These are phyloP conservation scores for Pseudeuparius sepicola DNA, from an alignment of 2,888 invertebrate genomes.

Conservation along the genomic window DNA sequence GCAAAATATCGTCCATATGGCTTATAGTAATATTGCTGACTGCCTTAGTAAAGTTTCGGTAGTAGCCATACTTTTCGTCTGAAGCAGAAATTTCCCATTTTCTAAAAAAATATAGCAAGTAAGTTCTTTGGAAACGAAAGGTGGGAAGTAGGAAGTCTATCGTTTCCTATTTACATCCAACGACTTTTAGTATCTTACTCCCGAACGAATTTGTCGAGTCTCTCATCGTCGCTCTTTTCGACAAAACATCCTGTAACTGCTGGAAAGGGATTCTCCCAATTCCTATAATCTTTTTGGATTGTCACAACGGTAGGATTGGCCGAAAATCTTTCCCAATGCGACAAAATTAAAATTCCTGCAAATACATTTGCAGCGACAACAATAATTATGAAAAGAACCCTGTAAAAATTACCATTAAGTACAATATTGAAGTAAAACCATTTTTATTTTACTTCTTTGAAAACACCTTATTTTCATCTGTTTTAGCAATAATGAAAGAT, in stretches of 20 bases:
- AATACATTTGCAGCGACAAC: constrained; percentile 41
- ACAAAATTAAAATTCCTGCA: constrained; percentile 40
- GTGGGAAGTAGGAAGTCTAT: no score
- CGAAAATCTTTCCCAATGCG: constrained; percentile 47
- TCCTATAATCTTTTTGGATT: constrained; percentile 51
- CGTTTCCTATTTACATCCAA: no score
- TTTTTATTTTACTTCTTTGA: no score
- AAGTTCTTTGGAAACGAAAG: no score
- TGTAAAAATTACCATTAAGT: no score
- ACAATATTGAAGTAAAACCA: no score
- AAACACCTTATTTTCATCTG: no score
- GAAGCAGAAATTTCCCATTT: constrained; percentile 39
- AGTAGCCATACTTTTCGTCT: constrained; percentile 40
- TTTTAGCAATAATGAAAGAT: no score
- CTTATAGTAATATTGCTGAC: constrained; percentile 43
- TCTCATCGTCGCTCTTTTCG: constrained; percentile 35
- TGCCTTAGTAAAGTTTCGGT: constrained; percentile 39
- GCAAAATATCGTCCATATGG: no score
- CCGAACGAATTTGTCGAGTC: constrained; percentile 33
- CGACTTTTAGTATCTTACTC: constrained; percentile 30
- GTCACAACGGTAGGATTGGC: constrained; percentile 55
- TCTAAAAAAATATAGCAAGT: constrained; percentile 27
- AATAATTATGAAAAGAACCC: no score
- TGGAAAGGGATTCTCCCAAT: constrained; percentile 50
- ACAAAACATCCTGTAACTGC: constrained; percentile 47